phyloP scores from a whole-genome alignment of 2,888 invertebrate species.

The Drosophila trichaetosa region DNA sequence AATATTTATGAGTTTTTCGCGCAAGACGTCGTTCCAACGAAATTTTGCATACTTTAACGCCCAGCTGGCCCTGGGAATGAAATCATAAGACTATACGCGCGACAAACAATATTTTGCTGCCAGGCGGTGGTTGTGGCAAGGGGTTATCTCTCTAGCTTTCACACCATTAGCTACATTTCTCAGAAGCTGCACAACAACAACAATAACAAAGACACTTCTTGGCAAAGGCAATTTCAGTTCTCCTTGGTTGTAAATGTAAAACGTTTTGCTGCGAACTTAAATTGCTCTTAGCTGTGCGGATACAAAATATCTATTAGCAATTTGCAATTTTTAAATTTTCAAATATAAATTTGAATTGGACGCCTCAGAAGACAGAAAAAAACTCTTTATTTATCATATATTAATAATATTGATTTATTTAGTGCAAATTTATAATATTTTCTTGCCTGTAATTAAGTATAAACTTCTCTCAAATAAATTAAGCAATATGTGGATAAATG shows the following conservation, averaged over 20 bases:
- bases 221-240: constrained; percentile 15
- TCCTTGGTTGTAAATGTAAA: constrained; percentile 8
- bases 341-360: background rate
- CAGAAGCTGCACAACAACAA: constrained; percentile 18
- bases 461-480: background rate
- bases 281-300: background rate
- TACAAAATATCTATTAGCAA: background rate
- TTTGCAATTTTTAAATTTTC: background rate
- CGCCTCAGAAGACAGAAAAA: background rate
- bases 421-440: background rate
- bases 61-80: constrained; percentile 16
- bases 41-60: constrained; percentile 36
- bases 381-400: background rate
- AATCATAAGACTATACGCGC: constrained; percentile 37
- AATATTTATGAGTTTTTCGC: constrained; percentile 79
- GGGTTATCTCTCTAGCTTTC: constrained; percentile 23
- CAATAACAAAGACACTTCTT: constrained; percentile 1
- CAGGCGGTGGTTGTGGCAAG: constrained; percentile 2
- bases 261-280: background rate
- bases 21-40: constrained; percentile 23
- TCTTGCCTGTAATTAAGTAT: background rate
- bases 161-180: constrained; percentile 40
- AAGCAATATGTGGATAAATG: background rate
- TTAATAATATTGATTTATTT: background rate
- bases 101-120: constrained; percentile 39